phyloP scores from a whole-genome alignment of 1,140 invertebrate genomes.

The Euwallacea similis region DNA sequence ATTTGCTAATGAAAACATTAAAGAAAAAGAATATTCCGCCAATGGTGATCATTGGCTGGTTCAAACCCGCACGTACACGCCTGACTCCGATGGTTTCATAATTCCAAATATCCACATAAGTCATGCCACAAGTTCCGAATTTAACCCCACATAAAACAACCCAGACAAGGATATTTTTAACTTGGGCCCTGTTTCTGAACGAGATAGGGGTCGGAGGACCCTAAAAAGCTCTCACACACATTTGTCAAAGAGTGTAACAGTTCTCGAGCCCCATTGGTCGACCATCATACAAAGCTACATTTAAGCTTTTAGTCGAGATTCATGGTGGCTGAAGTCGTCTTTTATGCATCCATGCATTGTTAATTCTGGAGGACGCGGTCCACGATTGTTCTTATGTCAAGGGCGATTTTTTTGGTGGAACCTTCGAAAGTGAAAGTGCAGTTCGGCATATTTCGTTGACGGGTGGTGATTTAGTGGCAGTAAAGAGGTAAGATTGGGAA shows the following conservation, averaged over 20 bases:
- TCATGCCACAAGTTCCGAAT: neutral
- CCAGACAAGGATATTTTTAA: constrained; percentile 33
- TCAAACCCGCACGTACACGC: too few relatives aligned
- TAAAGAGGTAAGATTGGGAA: too few relatives aligned
- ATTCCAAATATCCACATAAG: too few relatives aligned
- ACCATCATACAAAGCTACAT: constrained; percentile 43
- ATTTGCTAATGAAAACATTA: too few relatives aligned
- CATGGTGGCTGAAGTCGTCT: constrained; percentile 8
- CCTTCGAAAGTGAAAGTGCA: too few relatives aligned
- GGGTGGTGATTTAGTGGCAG: too few relatives aligned
- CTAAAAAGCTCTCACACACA: constrained; percentile 16
- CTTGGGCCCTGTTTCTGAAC: constrained; percentile 15
- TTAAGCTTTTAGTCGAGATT: constrained; percentile 30
- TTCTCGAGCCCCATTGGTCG: constrained; percentile 47
- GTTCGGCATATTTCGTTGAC: too few relatives aligned
- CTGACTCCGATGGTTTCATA: too few relatives aligned
- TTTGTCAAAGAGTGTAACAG: constrained; percentile 39
- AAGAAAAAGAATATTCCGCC: too few relatives aligned
- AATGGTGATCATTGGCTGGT: too few relatives aligned
- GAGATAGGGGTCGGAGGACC: constrained; percentile 29
- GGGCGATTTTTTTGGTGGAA: constrained; percentile 17
- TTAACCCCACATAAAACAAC: constrained; percentile 22
- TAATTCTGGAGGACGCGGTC: constrained; percentile 32
- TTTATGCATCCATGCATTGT: constrained; percentile 29
- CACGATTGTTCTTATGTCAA: constrained; percentile 16